Percentiles rank a stretch among this genome's conserved stretches.
phyloP scores from a whole-genome alignment of 2,888 invertebrate genomes.

The Synergus japonicus region DNA sequence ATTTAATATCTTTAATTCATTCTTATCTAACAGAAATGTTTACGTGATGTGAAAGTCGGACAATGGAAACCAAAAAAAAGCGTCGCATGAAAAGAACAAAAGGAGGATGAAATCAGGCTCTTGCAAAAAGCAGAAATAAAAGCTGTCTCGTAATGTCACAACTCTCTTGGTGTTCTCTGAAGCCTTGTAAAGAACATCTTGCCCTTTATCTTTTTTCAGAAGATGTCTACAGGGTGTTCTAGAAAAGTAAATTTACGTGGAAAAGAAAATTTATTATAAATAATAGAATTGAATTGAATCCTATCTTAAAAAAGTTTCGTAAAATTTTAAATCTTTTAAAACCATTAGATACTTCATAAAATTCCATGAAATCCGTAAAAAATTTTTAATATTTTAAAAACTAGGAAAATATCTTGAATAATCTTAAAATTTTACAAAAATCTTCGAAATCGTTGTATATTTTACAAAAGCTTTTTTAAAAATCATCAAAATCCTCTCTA shows the following conservation, averaged over 20 bases:
- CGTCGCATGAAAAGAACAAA: conserved; percentile 1
- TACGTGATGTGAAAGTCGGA: background rate
- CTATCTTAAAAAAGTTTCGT: too few relatives aligned
- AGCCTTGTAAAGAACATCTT: conserved; percentile 32
- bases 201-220: conserved; percentile 26
- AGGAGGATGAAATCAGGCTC: conserved; percentile 18
- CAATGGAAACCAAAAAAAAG: conserved; percentile 19
- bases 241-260: background rate
- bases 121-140: conserved; percentile 27
- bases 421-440: too few relatives aligned
- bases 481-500: too few relatives aligned
- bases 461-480: too few relatives aligned
- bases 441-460: too few relatives aligned
- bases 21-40: background rate
- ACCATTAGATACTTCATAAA: too few relatives aligned
- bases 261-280: too few relatives aligned
- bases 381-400: too few relatives aligned
- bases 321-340: too few relatives aligned
- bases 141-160: conserved; percentile 37
- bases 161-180: conserved; percentile 26
- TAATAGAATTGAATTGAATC: background rate
- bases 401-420: too few relatives aligned
- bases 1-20: background rate
- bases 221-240: conserved; percentile 2
- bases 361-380: too few relatives aligned